A percentile compares a stretch with the other conserved stretches of the same genome.
Evolutionary conservation across 2,888 invertebrate genomes (phyloP).

Genomic region (Campoletis raptor): DNA sequence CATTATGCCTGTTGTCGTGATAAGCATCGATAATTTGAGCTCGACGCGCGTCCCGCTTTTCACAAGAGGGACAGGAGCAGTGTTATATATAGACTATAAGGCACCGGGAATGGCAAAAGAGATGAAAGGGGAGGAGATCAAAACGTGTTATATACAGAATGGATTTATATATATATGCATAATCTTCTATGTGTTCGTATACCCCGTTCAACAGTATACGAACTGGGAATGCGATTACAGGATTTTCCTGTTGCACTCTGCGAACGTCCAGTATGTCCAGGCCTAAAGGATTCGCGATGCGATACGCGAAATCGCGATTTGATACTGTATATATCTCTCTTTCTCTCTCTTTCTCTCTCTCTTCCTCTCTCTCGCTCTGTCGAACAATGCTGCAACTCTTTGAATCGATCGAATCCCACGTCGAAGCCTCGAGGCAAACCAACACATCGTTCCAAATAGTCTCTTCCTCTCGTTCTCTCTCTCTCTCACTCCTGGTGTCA

Average conservation of each 20-base stretch:
- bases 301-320: constrained; percentile 70
- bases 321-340: constrained; percentile 45
- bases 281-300: constrained; percentile 77
- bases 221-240: constrained; percentile 80
- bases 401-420: constrained; percentile 62
- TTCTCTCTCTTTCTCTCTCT: constrained; percentile 18
- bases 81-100: constrained; percentile 8
- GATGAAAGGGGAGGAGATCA: constrained; percentile 37
- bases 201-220: constrained; percentile 51
- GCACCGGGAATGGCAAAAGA: constrained; percentile 37
- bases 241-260: constrained; percentile 78
- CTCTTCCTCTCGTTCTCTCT: background rate
- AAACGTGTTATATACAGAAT: constrained; percentile 1
- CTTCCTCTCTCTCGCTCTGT: constrained; percentile 28
- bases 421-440: constrained; percentile 63
- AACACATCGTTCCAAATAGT: constrained; percentile 53
- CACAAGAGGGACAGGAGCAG: constrained; percentile 39
- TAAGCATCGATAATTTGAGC: constrained; percentile 75
- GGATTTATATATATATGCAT: constrained; percentile 2
- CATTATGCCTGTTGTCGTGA: constrained; percentile 73
- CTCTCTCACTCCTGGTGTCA: constrained; percentile 22
- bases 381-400: constrained; percentile 46
- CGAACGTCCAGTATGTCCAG: constrained; percentile 74
- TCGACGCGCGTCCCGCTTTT: constrained; percentile 66
- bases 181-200: constrained; percentile 4